A percentile compares a stretch with the other conserved stretches of the same genome.
Evolutionary conservation across 30 jellyfish, hydroid and myxozoan genomes (phyloP).

Genomic region (Chrysaora quinquecirrha): DNA sequence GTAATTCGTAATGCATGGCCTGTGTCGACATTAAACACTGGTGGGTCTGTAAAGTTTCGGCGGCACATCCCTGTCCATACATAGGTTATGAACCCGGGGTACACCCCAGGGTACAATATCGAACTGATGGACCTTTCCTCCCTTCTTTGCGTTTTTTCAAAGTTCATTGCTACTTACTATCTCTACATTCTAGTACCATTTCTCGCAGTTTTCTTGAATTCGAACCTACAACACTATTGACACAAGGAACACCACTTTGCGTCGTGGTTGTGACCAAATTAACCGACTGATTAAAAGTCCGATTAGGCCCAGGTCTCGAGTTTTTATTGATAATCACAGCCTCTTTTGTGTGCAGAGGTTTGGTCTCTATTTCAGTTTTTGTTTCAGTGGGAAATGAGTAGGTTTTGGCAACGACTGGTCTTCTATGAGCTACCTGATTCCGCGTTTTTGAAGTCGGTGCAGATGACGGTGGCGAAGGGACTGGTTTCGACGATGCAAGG

Average conservation of each 20-base stretch:
- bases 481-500: neutral
- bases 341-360: neutral
- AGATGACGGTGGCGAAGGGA: slow-evolving; percentile 65
- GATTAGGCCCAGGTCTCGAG: neutral
- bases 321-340: neutral
- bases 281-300: neutral
- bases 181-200: slow-evolving; percentile 41
- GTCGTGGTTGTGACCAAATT: neutral
- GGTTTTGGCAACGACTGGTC: slow-evolving; percentile 29
- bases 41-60: too few species aligned
- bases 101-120: too few species aligned
- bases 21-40: too few species aligned
- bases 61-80: too few species aligned
- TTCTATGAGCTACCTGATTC: slow-evolving; percentile 20
- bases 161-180: slow-evolving; percentile 12
- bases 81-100: too few species aligned
- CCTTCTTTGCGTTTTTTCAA: too few species aligned
- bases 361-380: neutral
- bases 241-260: slow-evolving; percentile 13
- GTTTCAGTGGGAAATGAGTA: slow-evolving; percentile 1
- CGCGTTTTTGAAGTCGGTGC: slow-evolving; percentile 48
- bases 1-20: too few species aligned
- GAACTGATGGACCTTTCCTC: too few species aligned
- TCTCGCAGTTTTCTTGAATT: slow-evolving; percentile 50
- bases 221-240: slow-evolving; percentile 17